Base-by-base conservation (phyloP, 2,113 vertebrate genomes). In the Sphaerodactylus townsendi region DNA sequence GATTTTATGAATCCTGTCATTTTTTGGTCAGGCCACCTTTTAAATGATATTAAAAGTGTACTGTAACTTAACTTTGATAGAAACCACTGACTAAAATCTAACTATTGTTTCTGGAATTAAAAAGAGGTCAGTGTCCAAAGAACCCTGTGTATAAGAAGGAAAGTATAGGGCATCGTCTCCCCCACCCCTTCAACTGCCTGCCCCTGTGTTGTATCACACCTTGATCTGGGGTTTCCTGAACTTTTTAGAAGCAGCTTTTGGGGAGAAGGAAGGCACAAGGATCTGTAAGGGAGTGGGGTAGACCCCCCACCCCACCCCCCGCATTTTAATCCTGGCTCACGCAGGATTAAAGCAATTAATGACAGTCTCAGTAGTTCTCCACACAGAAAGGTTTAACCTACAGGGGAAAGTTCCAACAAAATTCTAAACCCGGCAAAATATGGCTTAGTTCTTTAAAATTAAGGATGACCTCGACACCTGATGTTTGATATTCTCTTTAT, bases 11-110 rank as follows among this genome's bases (percentile, higher is more conserved):
- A 96, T 96, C 95, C 95, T 96, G 95, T 92, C 92, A 94, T 88
- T 85, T 95, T 96, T 96, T 96, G 95, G 95, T 96, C 96, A 96
- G 96, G 96, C 96, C 95, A 96, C 94, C 96, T 95, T 96, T 93
- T 93, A 95, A 97, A 96, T 92, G 73, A 96, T 95, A 96, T 93
- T 84, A 96, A 95, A 96, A 95, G 93, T 94, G 94, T 88, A 91
- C 86, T 94, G 92, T 91, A 94, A 93, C 86, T 96, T 95, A 92
- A 94, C 90, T 95, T 95, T 94, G 92, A 86, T 96, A 95, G 87
- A 95, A 94, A 96, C 92, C 93, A 96, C 92, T 79, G 94, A 93
- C 89, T 92, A 92, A 94, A 90, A 94, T 95, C 93, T 93, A 95
- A 90, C 59, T 90, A 92, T 93, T 90, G 85, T 94, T 93, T 94